phyloP scores from a whole-genome alignment of 2,797 vertebrate species.

The Astyanax mexicanus region DNA sequence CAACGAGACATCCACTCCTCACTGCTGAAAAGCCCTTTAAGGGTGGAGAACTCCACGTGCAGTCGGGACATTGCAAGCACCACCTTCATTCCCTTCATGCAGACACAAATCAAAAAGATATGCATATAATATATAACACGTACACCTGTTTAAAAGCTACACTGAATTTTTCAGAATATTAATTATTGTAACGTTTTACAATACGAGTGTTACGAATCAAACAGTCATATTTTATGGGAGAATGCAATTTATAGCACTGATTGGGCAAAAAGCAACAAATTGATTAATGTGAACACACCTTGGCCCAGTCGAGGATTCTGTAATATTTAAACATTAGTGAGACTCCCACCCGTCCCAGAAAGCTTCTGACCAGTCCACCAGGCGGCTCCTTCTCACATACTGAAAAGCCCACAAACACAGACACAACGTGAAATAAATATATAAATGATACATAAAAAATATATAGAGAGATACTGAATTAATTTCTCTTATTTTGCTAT shows the following conservation, averaged over 20 bases:
- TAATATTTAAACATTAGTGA: constrained; percentile 88
- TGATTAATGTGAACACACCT: constrained; percentile 79
- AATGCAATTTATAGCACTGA: no score
- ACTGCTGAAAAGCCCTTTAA: constrained; percentile 85
- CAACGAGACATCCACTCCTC: constrained; percentile 84
- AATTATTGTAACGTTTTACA: no score
- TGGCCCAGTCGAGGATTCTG: constrained; percentile 86
- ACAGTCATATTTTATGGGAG: no score
- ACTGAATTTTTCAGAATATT: no score
- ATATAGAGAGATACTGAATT: no score
- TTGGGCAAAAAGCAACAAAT: no score
- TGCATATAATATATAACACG: no score
- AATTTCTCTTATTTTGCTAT: no score
- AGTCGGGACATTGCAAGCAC: constrained; percentile 81
- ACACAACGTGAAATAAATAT: neutral
- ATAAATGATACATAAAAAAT: neutral
- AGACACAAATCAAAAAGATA: neutral
- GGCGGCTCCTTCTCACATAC: constrained; percentile 68
- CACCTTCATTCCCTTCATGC: constrained; percentile 83
- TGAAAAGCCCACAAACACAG: constrained; percentile 42
- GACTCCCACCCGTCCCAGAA: constrained; percentile 89
- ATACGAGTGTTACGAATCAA: no score
- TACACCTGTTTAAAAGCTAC: no score
- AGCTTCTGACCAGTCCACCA: constrained; percentile 72
- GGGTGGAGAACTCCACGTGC: constrained; percentile 82